These are phyloP conservation scores for Heterotis niloticus DNA, from an alignment of 2,113 vertebrate species.

Conservation along the genomic window DNA sequence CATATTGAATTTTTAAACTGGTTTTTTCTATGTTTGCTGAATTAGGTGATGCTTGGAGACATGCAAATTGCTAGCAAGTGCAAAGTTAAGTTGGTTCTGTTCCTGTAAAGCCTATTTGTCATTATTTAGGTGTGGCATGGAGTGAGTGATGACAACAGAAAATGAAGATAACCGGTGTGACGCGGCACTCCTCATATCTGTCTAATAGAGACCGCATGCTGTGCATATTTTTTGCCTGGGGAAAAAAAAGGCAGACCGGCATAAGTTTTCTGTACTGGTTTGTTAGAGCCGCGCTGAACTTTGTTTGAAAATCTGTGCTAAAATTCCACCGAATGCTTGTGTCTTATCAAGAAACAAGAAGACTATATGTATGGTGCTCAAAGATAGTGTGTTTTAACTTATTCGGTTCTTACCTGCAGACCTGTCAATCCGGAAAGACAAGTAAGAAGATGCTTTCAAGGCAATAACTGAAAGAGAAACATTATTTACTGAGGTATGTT, in stretches of 20 bases:
- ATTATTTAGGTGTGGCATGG: not conserved
- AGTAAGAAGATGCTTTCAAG: slow-evolving; percentile 34
- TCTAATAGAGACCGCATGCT: not conserved
- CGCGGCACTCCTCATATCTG: not conserved
- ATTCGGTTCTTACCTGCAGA: slow-evolving; percentile 26
- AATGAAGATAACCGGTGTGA: not conserved
- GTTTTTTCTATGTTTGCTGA: no score
- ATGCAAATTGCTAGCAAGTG: not conserved
- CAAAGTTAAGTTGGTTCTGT: not conserved
- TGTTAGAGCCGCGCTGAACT: not conserved
- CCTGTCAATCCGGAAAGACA: slow-evolving; percentile 55
- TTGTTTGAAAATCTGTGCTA: not conserved
- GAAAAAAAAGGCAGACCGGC: no score
- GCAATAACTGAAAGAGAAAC: slow-evolving; percentile 14
- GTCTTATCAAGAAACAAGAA: slow-evolving; percentile 2
- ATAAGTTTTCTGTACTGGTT: not conserved
- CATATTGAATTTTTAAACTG: no score
- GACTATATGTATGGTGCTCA: not conserved
- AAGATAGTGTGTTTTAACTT: not conserved
- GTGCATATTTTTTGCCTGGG: not conserved
- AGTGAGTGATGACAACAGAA: not conserved
- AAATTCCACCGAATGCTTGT: slow-evolving; percentile 2
- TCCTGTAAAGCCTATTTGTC: slow-evolving; percentile 14
- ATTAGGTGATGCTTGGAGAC: no score
- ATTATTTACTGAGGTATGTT: slow-evolving; percentile 18